Evolutionary conservation across 2,888 invertebrate species (phyloP).

Genomic region (Mythimna impura): DNA sequence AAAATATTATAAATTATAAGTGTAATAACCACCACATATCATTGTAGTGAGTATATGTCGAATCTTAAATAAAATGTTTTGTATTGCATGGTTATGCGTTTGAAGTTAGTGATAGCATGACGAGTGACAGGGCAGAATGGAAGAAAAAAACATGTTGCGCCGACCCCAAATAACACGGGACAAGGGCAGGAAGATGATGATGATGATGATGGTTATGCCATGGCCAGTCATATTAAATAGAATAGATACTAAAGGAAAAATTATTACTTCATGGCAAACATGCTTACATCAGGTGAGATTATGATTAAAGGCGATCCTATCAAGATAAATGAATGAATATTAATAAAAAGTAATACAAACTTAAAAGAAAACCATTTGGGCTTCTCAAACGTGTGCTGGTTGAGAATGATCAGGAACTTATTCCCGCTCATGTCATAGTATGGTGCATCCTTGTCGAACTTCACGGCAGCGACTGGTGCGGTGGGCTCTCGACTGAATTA

Average conservation of each 20-base stretch:
- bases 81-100: too few relatives aligned
- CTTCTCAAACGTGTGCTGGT: slow-evolving; percentile 11
- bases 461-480: not conserved
- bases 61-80: too few relatives aligned
- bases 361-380: slow-evolving; percentile 2
- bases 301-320: not conserved
- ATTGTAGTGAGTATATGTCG: too few relatives aligned
- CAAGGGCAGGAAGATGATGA: too few relatives aligned
- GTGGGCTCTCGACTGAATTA: not conserved
- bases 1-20: not conserved
- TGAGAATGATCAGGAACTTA: slow-evolving; percentile 39
- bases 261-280: not conserved
- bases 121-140: too few relatives aligned
- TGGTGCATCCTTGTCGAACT: slow-evolving; percentile 4
- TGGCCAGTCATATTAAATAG: too few relatives aligned
- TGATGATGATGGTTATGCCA: too few relatives aligned
- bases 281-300: not conserved
- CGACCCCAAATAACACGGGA: too few relatives aligned
- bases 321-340: not conserved
- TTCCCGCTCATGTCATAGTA: slow-evolving; percentile 29
- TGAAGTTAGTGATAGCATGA: too few relatives aligned
- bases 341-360: slow-evolving; percentile 13
- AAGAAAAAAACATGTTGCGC: too few relatives aligned
- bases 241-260: too few relatives aligned
- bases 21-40: too few relatives aligned